Evolutionary conservation across 2,113 vertebrate species (phyloP), one percentile per base, ranked within the genome.

Genomic region (Carassius gibelio): DNA sequence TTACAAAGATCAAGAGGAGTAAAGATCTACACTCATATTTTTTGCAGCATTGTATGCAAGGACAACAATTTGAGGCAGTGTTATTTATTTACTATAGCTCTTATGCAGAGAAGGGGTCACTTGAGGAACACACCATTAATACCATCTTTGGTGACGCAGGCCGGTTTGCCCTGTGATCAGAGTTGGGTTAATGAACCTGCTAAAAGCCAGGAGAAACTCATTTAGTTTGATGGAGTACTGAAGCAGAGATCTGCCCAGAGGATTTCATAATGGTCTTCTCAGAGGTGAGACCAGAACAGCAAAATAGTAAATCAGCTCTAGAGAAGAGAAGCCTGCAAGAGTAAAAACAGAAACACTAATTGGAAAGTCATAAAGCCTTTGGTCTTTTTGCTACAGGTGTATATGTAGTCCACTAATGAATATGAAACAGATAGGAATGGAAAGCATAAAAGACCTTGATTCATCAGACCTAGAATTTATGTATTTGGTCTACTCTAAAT

Each of bases 221-320:
- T 30, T 81, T 81, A 81, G 59, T 64, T 17, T 81, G 78, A 81
- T 81, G 78, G 38, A 81, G 78, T 45, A 81, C 78, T 48, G n/a
- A 66, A 19, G 59, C 59, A 19, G n/a, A 81, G 59, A 64, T 81
- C 38, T 64, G 59, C 61, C 78, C 59, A 64, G 59, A 64, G 38
- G 59, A 81, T 81, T 64, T 45, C 36, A 45, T 26, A 48, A 64
- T 66, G 59, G 14, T 48, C 38, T 81, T 81, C 42, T 64, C 38
- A 30, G 38, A 26, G 78, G 59, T 81, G 78, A 81, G 42, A 48
- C 10, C 21, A 14, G 8, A 23, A 42, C 10, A 17, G 23, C 38
- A 81, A 64, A 30, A 81, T 19, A 66, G n/a, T 48, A 66, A 66
- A 81, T 81, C 15, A 64, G n/a, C n/a, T 64, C 8, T 42, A 42